Evolutionary conservation across 1,140 invertebrate genomes (phyloP).

Genomic region (Tyrophagus putrescentiae): DNA sequence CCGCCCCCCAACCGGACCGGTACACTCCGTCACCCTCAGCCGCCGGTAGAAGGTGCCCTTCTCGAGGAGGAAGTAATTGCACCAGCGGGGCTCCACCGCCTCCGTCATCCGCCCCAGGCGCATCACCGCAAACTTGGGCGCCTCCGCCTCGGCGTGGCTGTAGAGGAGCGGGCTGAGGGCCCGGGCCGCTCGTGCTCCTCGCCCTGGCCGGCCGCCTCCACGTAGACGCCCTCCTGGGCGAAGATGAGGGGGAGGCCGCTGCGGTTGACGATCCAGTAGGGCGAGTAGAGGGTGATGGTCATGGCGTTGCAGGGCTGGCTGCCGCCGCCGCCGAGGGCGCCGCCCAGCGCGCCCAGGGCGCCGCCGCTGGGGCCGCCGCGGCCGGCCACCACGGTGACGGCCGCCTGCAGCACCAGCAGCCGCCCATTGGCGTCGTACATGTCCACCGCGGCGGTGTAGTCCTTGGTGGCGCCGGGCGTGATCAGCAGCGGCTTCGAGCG

Average conservation of each 20-base stretch:
- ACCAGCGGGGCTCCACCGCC: constrained; percentile 55
- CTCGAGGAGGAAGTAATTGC: constrained; percentile 60
- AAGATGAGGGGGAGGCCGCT: constrained; percentile 87
- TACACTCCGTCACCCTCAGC: constrained; percentile 42
- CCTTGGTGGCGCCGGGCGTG: constrained; percentile 34
- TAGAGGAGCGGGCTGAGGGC: constrained; percentile 85
- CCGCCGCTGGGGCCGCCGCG: too few species aligned
- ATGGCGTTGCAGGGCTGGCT: constrained; percentile 39
- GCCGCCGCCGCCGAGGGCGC: too few species aligned
- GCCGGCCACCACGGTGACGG: constrained; percentile 38
- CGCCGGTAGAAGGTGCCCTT: constrained; percentile 51
- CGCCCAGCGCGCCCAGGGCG: too few species aligned
- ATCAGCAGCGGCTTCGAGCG: constrained; percentile 44
- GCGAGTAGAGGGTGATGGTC: constrained; percentile 42
- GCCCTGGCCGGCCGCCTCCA: constrained; percentile 77
- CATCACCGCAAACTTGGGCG: constrained; percentile 37
- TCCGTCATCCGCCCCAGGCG: constrained; percentile 53
- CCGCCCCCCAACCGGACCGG: constrained; percentile 48
- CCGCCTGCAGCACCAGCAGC: constrained; percentile 49
- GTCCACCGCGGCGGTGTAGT: constrained; percentile 41
- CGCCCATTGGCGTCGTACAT: constrained; percentile 54
- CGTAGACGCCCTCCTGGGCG: constrained; percentile 59
- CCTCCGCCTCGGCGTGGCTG: constrained; percentile 75
- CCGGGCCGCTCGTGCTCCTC: constrained; percentile 82
- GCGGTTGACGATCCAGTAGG: constrained; percentile 91